A percentile compares a stretch with the other conserved stretches of the same genome.
These are phyloP conservation scores for Campoplex capitator DNA, from an alignment of 2,888 invertebrate species.

Conservation along the genomic window DNA sequence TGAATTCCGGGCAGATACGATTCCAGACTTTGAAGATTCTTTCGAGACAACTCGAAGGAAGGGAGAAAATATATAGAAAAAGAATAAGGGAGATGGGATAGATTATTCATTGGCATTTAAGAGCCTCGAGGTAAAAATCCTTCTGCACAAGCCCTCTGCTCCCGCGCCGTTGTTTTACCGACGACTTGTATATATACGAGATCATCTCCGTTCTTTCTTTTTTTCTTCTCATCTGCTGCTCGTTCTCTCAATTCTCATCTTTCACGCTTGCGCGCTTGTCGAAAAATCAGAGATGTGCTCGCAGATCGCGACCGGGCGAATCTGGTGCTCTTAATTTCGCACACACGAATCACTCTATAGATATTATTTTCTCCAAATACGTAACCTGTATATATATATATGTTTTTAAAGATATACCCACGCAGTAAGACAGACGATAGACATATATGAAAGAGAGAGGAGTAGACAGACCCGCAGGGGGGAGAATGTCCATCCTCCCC, in stretches of 20 bases:
- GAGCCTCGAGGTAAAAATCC: slow-evolving; percentile 51
- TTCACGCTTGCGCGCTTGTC: slow-evolving; percentile 24
- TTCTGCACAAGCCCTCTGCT: slow-evolving; percentile 29
- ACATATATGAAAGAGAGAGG: not conserved
- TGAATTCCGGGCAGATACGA: not conserved
- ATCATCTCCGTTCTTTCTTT: slow-evolving; percentile 37
- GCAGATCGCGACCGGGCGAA: slow-evolving; percentile 42
- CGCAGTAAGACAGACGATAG: slow-evolving; percentile 6
- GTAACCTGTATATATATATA: not conserved
- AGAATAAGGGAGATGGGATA: slow-evolving; percentile 16
- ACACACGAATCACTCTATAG: not conserved
- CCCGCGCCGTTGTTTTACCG: slow-evolving; percentile 41
- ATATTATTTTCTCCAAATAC: not conserved
- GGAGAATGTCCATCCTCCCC: slow-evolving; percentile 3
- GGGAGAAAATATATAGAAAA: slow-evolving; percentile 7
- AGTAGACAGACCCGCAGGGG: not conserved
- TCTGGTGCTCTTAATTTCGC: not conserved
- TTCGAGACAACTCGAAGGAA: slow-evolving; percentile 10
- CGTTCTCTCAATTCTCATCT: slow-evolving; percentile 26
- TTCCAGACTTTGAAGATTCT: slow-evolving; percentile 14
- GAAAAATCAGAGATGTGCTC: slow-evolving; percentile 48
- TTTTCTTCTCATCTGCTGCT: slow-evolving; percentile 9
- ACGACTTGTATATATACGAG: slow-evolving; percentile 28
- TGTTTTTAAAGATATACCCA: not conserved
- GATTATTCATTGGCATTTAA: slow-evolving; percentile 52